Percentiles rank a stretch among this genome's conserved stretches.
Conservation (phyloP, 1,140 invertebrate species). For the Trichonephila clavata region DNA sequence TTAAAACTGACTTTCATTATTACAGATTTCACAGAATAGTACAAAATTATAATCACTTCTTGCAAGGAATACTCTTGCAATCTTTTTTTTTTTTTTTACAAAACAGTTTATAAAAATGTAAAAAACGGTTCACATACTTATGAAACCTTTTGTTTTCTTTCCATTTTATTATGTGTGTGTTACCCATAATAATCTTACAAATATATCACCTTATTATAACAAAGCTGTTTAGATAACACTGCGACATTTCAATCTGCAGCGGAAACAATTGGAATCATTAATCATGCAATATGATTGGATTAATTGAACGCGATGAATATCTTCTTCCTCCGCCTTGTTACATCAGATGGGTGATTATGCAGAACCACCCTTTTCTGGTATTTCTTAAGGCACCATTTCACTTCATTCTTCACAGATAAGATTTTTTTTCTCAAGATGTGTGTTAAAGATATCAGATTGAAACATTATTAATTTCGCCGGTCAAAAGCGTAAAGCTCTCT, state of each 20-base stretch:
- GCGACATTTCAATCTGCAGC: conserved; percentile 24
- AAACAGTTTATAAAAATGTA: no score
- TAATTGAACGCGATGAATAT: conserved; percentile 15
- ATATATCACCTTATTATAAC: no score
- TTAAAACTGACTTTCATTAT: no score
- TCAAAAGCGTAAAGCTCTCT: conserved; percentile 30
- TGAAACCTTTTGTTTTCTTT: no score
- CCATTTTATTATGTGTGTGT: no score
- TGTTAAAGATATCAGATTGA: not conserved
- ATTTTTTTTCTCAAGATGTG: not conserved
- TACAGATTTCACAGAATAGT: no score
- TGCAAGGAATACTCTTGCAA: no score
- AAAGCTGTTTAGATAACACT: no score
- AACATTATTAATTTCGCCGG: conserved; percentile 59
- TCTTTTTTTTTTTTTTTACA: no score
- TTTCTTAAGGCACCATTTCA: not conserved
- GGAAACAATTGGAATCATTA: conserved; percentile 41
- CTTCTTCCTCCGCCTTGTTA: conserved; percentile 22
- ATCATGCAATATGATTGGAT: conserved; percentile 31
- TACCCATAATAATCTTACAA: no score
- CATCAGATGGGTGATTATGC: conserved; percentile 51
- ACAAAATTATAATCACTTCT: no score
- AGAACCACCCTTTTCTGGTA: conserved; percentile 60
- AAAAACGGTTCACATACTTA: no score
- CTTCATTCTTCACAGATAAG: not conserved